A percentile compares a stretch with the other conserved stretches of the same genome.
These are phyloP conservation scores for Aporrectodea caliginosa DNA, from an alignment of 1,140 invertebrate genomes.

Conservation along the genomic window DNA sequence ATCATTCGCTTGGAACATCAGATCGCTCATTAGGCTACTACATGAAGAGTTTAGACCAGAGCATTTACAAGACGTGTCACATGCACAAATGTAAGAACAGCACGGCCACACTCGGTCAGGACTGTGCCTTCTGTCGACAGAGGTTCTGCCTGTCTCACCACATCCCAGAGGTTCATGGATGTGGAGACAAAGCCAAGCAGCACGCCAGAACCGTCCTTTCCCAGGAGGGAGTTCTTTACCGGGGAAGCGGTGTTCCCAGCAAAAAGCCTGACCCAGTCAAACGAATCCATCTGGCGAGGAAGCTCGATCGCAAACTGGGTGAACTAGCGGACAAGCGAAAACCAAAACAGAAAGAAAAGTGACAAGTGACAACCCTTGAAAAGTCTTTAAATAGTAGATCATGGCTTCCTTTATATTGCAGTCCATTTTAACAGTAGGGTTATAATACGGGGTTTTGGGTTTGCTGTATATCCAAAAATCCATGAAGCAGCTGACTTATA, in stretches of 20 bases:
- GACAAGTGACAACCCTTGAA: too few relatives aligned
- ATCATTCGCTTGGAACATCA: too few relatives aligned
- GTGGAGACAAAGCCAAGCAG: conserved; percentile 58
- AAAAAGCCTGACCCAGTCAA: conserved; percentile 50
- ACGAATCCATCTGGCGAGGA: conserved; percentile 54
- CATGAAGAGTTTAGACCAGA: too few relatives aligned
- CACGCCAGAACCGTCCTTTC: conserved; percentile 58
- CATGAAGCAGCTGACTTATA: too few relatives aligned
- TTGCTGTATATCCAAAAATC: too few relatives aligned
- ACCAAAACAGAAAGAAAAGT: conserved; percentile 44
- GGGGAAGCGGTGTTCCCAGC: conserved; percentile 51
- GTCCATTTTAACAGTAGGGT: too few relatives aligned
- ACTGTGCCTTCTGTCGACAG: conserved; percentile 60
- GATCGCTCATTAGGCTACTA: too few relatives aligned
- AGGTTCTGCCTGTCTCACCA: conserved; percentile 61
- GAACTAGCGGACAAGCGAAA: conserved; percentile 51
- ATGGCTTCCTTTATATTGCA: too few relatives aligned
- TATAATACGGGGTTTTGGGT: too few relatives aligned
- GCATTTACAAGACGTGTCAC: conserved; percentile 57
- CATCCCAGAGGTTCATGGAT: conserved; percentile 64
- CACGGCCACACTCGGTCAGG: conserved; percentile 57
- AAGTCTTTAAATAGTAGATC: too few relatives aligned
- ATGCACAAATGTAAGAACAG: conserved; percentile 59
- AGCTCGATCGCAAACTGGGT: conserved; percentile 56
- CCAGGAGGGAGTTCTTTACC: conserved; percentile 51